Percentiles rank a stretch among this genome's conserved stretches.
Evolutionary conservation across 2,113 vertebrate genomes (phyloP).

Genomic region (Zapornia atra): DNA sequence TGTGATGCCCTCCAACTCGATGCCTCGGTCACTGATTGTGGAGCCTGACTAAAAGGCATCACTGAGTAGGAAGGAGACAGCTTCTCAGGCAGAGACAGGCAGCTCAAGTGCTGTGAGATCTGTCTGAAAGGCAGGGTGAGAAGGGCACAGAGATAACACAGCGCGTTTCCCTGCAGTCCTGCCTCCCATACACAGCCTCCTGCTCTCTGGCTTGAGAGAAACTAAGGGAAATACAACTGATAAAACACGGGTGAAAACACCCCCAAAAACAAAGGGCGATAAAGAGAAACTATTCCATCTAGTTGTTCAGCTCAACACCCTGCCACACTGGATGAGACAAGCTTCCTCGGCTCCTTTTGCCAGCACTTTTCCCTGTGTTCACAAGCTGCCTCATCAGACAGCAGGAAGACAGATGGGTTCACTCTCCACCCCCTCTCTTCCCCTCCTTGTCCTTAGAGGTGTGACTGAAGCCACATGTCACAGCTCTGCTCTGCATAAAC

Average conservation of each 20-base stretch:
- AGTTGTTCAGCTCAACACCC: background rate
- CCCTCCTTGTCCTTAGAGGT: constrained; percentile 20
- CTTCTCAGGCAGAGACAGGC: background rate
- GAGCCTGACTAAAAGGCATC: background rate
- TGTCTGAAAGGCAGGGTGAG: rapidly evolving
- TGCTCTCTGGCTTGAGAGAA: background rate
- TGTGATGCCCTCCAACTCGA: background rate
- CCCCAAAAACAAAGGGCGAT: background rate
- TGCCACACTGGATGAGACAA: background rate
- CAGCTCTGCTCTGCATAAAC: background rate
- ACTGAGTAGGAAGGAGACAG: background rate
- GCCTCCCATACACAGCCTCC: background rate
- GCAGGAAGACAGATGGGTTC: constrained; percentile 24
- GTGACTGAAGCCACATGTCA: background rate
- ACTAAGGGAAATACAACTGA: background rate
- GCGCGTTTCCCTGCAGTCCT: background rate
- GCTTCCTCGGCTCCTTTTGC: background rate
- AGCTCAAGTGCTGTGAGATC: rapidly evolving
- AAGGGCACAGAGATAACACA: background rate
- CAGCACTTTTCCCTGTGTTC: background rate
- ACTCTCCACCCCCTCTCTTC: background rate
- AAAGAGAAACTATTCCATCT: background rate
- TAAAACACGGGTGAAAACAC: background rate
- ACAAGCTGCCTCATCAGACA: background rate
- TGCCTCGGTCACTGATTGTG: background rate